phyloP scores from a whole-genome alignment of 2,888 invertebrate species.

The Ormyrus thymus region DNA sequence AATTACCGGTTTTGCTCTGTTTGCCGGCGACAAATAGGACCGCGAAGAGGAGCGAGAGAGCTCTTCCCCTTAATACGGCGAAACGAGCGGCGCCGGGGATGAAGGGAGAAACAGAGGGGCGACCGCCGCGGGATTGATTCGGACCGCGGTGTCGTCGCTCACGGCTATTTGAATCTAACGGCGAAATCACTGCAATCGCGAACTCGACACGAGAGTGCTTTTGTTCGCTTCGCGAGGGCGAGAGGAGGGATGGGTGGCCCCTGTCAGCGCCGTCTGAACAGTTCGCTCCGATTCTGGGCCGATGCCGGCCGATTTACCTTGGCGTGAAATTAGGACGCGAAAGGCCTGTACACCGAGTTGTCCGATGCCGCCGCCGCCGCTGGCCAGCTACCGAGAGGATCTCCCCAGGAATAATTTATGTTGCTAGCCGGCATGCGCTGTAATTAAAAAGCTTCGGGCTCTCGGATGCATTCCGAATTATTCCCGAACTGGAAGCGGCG shows the following conservation, averaged over 20 bases:
- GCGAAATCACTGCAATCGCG: slow-evolving; percentile 31
- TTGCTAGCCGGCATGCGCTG: too few relatives aligned
- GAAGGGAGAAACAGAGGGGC: background rate
- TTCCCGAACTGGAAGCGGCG: too few relatives aligned
- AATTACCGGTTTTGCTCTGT: slow-evolving; percentile 70
- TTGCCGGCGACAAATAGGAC: slow-evolving; percentile 67
- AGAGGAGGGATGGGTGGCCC: background rate
- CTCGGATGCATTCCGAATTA: too few relatives aligned
- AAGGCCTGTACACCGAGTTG: background rate
- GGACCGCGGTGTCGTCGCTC: slow-evolving; percentile 36
- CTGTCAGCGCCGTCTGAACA: background rate
- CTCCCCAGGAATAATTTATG: too few relatives aligned
- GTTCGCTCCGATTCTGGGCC: background rate
- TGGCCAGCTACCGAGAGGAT: background rate
- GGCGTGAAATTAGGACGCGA: slow-evolving; percentile 33
- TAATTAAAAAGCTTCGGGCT: too few relatives aligned
- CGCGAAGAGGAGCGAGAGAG: slow-evolving; percentile 10
- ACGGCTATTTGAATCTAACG: slow-evolving; percentile 45
- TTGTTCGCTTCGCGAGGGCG: slow-evolving; percentile 29
- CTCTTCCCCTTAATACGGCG: slow-evolving; percentile 62
- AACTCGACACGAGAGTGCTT: slow-evolving; percentile 37
- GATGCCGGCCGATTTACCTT: slow-evolving; percentile 2
- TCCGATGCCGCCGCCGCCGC: background rate
- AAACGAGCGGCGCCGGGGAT: slow-evolving; percentile 57
- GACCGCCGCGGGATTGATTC: slow-evolving; percentile 20